A percentile compares a stretch with the other conserved stretches of the same genome.
phyloP scores from a whole-genome alignment of 2,888 invertebrate genomes.

The Agrotis puta region DNA sequence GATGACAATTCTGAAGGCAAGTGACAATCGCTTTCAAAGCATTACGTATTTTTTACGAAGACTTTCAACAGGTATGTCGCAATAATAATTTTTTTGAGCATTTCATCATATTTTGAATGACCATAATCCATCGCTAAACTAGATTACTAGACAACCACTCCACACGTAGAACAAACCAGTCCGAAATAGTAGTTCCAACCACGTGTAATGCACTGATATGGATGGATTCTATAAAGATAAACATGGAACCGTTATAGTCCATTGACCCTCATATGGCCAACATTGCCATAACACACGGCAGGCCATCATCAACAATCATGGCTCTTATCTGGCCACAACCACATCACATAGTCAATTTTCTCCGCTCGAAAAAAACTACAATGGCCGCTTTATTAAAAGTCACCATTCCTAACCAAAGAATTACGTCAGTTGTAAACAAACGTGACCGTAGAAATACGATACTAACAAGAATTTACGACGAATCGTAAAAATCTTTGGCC shows the following conservation, averaged over 20 bases:
- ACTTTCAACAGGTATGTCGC: no score
- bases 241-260: slow-evolving; percentile 20
- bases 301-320: slow-evolving; percentile 18
- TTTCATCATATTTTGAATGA: no score
- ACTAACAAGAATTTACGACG: slow-evolving; percentile 68
- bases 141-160: no score
- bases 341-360: slow-evolving; percentile 30
- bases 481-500: slow-evolving; percentile 70
- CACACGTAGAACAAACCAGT: slow-evolving; percentile 5
- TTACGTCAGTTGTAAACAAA: slow-evolving; percentile 59
- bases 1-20: no score
- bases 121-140: no score
- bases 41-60: no score
- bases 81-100: no score
- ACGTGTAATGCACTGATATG: slow-evolving; percentile 15
- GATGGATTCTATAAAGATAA: slow-evolving; percentile 29
- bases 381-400: slow-evolving; percentile 47
- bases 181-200: background rate
- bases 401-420: slow-evolving; percentile 49
- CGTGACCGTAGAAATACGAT: slow-evolving; percentile 65
- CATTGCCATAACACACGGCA: slow-evolving; percentile 3
- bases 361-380: slow-evolving; percentile 56
- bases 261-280: slow-evolving; percentile 8
- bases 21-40: no score
- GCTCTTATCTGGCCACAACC: slow-evolving; percentile 33